Percentiles rank a stretch among this genome's conserved stretches.
These are phyloP conservation scores for Eupithecia vulgata DNA, from an alignment of 2,888 invertebrate genomes.

Conservation along the genomic window DNA sequence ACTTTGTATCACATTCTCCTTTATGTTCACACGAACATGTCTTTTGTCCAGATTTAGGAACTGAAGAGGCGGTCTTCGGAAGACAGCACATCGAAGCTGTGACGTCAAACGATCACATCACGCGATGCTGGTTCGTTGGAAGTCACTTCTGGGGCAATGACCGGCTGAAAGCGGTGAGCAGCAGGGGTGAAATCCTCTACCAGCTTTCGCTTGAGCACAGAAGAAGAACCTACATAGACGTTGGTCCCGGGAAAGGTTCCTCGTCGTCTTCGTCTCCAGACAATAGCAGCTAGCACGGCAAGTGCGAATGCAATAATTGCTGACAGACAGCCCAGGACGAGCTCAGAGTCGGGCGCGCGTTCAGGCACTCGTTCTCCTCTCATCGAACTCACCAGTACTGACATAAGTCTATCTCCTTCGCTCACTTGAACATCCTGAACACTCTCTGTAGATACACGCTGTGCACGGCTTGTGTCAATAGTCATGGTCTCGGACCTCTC, in stretches of 20 bases:
- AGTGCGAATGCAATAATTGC: constrained; percentile 80
- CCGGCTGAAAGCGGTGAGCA: constrained; percentile 84
- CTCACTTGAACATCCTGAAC: constrained; percentile 85
- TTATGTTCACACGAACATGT: constrained; percentile 58
- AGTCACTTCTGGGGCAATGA: constrained; percentile 80
- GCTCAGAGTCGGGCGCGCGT: constrained; percentile 82
- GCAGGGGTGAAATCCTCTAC: constrained; percentile 84
- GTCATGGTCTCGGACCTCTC: constrained; percentile 87
- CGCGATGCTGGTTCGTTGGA: constrained; percentile 72
- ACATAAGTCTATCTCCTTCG: constrained; percentile 84
- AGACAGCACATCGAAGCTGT: constrained; percentile 84
- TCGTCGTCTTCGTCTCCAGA: constrained; percentile 84
- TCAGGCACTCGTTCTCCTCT: constrained; percentile 83
- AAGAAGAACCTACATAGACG: constrained; percentile 85
- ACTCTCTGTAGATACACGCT: constrained; percentile 86
- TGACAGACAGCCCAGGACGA: constrained; percentile 84
- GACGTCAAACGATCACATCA: constrained; percentile 87
- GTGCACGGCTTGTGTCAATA: constrained; percentile 85
- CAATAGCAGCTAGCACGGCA: constrained; percentile 79
- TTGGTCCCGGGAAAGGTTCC: constrained; percentile 84
- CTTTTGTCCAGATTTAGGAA: constrained; percentile 77
- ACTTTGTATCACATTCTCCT: constrained; percentile 59
- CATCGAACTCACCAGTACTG: constrained; percentile 86
- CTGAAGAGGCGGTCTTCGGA: constrained; percentile 82
- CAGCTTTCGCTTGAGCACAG: constrained; percentile 84